phyloP scores from a whole-genome alignment of 1,140 invertebrate species.

The Tetranychus cinnabarinus region DNA sequence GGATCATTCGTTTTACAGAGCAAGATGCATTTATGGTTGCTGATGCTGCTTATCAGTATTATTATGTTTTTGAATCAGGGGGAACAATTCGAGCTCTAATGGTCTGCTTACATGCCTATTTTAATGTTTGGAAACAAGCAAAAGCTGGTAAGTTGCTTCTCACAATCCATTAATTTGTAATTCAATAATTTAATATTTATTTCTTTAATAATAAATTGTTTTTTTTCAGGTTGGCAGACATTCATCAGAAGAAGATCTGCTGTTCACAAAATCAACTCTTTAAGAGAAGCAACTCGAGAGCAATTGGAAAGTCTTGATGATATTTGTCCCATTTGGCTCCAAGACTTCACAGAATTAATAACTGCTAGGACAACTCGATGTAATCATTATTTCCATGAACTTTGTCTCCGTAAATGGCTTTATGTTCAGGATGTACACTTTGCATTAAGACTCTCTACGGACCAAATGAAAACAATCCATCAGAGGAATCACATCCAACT shows the following conservation, averaged over 20 bases:
- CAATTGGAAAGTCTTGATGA: slow-evolving; percentile 55
- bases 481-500: not conserved
- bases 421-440: slow-evolving; percentile 39
- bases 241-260: slow-evolving; percentile 77
- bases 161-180: not conserved
- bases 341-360: slow-evolving; percentile 77
- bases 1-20: slow-evolving; percentile 46
- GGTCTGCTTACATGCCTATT: slow-evolving; percentile 89
- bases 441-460: not conserved
- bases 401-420: slow-evolving; percentile 83
- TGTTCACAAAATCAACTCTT: slow-evolving; percentile 67
- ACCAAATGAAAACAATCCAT: not conserved
- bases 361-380: slow-evolving; percentile 78
- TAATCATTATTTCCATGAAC: slow-evolving; percentile 79
- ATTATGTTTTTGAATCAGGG: slow-evolving; percentile 42
- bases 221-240: slow-evolving; percentile 51
- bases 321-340: slow-evolving; percentile 88
- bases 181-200: not conserved
- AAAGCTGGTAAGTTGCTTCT: slow-evolving; percentile 33
- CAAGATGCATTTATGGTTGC: slow-evolving; percentile 24
- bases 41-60: not conserved
- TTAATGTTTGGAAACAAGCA: slow-evolving; percentile 87
- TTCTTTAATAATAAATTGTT: not conserved
- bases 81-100: slow-evolving; percentile 66
- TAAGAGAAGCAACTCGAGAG: slow-evolving; percentile 52